Conservation (phyloP, 2,797 vertebrate species). For the Labeo calbasu region DNA sequence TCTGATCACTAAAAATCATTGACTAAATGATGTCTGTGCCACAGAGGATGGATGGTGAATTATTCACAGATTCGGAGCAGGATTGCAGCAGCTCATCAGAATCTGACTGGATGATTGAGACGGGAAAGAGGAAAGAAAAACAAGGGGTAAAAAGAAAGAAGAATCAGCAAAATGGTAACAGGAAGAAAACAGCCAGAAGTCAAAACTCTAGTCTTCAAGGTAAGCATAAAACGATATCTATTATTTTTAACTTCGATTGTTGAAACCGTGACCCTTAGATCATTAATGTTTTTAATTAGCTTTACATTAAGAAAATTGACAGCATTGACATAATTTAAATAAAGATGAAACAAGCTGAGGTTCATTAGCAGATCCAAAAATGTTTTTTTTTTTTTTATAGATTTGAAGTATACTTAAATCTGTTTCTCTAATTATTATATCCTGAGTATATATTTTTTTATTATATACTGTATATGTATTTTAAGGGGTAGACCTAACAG, state of each 20-base stretch:
- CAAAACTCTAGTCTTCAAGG: background rate
- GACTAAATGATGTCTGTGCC: background rate
- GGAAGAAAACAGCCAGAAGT: background rate
- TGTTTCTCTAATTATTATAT: background rate
- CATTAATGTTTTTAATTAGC: background rate
- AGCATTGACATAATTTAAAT: background rate
- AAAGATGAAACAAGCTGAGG: background rate
- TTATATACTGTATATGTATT: background rate
- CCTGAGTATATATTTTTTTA: too few relatives aligned
- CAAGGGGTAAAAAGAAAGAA: background rate
- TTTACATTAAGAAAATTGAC: background rate
- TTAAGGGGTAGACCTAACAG: background rate
- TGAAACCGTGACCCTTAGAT: background rate
- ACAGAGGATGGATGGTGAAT: background rate
- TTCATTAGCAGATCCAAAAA: background rate
- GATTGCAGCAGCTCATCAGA: background rate
- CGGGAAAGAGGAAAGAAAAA: background rate
- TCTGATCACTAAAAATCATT: background rate
- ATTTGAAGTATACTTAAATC: background rate
- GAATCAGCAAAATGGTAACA: background rate
- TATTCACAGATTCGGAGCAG: background rate
- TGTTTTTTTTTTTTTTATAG: background rate
- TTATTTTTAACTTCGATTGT: background rate
- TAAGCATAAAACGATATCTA: background rate
- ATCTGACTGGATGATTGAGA: conserved; percentile 14